A percentile compares a stretch with the other conserved stretches of the same genome.
Evolutionary conservation across 2,888 invertebrate genomes (phyloP).

Genomic region (Ramazzottius varieornatus): DNA sequence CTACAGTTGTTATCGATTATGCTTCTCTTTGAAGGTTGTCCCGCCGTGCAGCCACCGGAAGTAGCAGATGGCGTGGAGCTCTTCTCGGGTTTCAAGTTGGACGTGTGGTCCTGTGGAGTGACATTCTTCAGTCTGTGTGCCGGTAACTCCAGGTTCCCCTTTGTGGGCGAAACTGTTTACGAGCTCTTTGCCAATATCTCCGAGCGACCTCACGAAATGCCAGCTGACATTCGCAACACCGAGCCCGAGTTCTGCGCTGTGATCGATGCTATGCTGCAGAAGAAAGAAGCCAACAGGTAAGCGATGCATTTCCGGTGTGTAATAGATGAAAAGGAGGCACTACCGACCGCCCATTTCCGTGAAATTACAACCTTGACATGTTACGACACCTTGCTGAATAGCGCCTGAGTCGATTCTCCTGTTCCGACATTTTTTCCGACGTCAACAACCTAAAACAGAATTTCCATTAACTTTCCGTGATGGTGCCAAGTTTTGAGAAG

Average conservation of each 20-base stretch:
- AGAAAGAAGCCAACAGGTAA: conserved; percentile 2
- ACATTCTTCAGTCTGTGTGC: conserved; percentile 2
- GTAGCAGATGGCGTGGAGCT: neutral
- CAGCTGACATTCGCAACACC: neutral
- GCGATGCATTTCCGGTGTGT: neutral
- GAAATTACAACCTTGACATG: too few relatives aligned
- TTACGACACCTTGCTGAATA: too few relatives aligned
- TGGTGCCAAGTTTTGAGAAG: too few relatives aligned
- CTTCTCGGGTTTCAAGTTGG: neutral
- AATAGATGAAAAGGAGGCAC: too few relatives aligned
- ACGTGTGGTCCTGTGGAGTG: conserved; percentile 1
- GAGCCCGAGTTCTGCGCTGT: neutral
- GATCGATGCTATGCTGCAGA: neutral
- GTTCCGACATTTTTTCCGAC: too few relatives aligned
- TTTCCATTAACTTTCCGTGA: too few relatives aligned
- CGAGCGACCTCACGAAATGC: neutral
- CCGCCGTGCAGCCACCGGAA: neutral
- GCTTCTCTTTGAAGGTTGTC: neutral
- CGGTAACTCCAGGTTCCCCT: neutral
- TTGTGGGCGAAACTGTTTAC: neutral
- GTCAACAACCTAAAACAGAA: too few relatives aligned
- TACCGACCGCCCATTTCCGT: too few relatives aligned
- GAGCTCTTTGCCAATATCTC: neutral
- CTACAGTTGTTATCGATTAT: too few relatives aligned
- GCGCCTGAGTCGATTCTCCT: too few relatives aligned